Evolutionary conservation across 2,888 invertebrate species (phyloP).

Genomic region (Mactromeris polynyma): DNA sequence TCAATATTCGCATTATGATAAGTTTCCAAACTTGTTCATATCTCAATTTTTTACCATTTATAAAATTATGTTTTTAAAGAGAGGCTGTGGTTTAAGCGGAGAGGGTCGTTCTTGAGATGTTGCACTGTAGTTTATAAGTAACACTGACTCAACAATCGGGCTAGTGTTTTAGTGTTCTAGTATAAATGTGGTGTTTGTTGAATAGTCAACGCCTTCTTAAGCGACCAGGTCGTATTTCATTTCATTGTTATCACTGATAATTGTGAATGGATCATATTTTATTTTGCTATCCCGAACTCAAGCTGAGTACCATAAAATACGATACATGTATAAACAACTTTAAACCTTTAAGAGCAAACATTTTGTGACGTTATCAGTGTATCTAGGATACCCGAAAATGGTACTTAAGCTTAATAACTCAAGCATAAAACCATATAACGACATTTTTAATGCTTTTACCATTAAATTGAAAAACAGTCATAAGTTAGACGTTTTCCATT

Average conservation of each 20-base stretch:
- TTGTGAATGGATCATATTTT: not conserved
- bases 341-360: not conserved
- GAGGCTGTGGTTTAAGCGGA: too few relatives aligned
- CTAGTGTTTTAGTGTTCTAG: too few relatives aligned
- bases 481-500: not conserved
- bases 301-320: constrained; percentile 12
- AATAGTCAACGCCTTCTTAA: not conserved
- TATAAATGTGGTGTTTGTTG: not conserved
- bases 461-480: not conserved
- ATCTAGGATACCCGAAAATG: not conserved
- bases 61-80: too few relatives aligned
- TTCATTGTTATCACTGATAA: not conserved
- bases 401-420: not conserved
- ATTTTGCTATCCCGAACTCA: not conserved
- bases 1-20: too few relatives aligned
- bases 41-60: too few relatives aligned
- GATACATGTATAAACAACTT: not conserved
- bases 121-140: too few relatives aligned
- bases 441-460: not conserved
- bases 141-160: too few relatives aligned
- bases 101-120: too few relatives aligned
- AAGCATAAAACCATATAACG: not conserved
- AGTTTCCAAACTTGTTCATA: too few relatives aligned
- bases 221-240: not conserved
- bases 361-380: not conserved